Base-by-base conservation (phyloP, 2,797 vertebrate species). In the Astyanax mexicanus region DNA sequence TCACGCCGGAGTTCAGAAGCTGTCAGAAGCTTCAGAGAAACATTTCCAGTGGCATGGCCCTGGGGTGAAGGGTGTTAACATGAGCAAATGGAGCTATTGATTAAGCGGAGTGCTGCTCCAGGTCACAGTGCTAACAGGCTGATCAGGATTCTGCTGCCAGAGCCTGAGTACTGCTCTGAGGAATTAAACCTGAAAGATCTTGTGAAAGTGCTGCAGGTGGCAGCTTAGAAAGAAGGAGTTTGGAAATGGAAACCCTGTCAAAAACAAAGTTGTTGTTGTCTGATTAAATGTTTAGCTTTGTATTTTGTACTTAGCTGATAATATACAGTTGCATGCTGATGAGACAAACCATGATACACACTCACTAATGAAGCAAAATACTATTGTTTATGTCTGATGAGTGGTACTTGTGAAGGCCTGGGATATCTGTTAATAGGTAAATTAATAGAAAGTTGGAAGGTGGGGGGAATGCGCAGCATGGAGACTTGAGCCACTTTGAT, bases 131-230 rank as follows among this genome's bases (percentile, higher is more conserved):
- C 73, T 88, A 92, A 93, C 88, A 92, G 89, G 86, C 87, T 92
- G 88, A 93, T 92, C 90, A 89, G 89, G 83, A 92, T 92, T 93
- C 90, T 89, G 78, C 55, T 84, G 84, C 85, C 57, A 84, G 21
- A 42, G 85, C 84, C 83, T 69, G 75, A 37, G 84, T 76, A 85
- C 80, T 87, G 86, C 49, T 69, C 37, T 6, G 86, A 72, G 57
- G 32, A 35, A 60, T 49, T 72, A 40, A 21, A 49, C n/a, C 52
- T n/a, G 40, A 57, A 57, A 58, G 52, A 57, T 37, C 32, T 23
- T 11, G 29, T 25, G 4, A 13, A 84, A 89, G 82, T n/a, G 52
- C 71, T 81, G 75, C 80, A 84, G 25, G 52, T 55, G 21, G 13
- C 13, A 85, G 86, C 60, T 83, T 82, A 77, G 83, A n/a, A n/a